Evolutionary conservation across 2,113 vertebrate genomes (phyloP), one percentile per base, ranked within the genome.

Genomic region (Leucopternis melanops): DNA sequence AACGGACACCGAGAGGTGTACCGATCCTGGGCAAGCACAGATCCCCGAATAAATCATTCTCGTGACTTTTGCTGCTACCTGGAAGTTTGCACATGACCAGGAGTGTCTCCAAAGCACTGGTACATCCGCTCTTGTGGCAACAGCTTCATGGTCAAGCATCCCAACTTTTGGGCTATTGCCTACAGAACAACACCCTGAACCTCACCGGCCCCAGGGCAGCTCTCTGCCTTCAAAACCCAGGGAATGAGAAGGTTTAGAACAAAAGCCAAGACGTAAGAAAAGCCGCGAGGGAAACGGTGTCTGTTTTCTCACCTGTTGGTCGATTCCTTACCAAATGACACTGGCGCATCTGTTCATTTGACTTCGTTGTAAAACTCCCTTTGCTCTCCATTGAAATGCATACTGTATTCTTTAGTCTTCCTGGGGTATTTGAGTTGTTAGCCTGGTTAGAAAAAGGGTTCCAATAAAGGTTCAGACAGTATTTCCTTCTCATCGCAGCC

Each of bases 381-480:
- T 88, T 88, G 91, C 91, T 94, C 80, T 95, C 81, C 90, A 81
- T 81, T 22, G 22, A 49, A 73, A 70, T 18, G 54, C 11, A 84
- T 91, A 44, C 77, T 85, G 95, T 98, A 79, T 92, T 92, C 96
- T 93, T 97, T 95, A 96, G 96, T 97, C 96, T 98, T 98, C 97
- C 97, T 87, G 91, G 91, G 86, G 91, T 95, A 90, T 96, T 93
- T 94, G 71, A 96, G 96, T 97, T 97, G 95, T 97, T 98, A 98
- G 95, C 96, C 95, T 94, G 95, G 86, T 96, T 95, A 97, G 94
- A 95, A 94, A 95, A 92, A 96, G 83, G 81, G 84, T 95, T 95
- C 91, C 74, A 97, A 97, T 96, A 97, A 97, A 97, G 65, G 80
- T 85, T 94, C 0, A 0, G 85, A 95, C 77, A 82, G 85, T 86